Conservation (phyloP, 1,140 invertebrate genomes). For the Bombus superbus region DNA sequence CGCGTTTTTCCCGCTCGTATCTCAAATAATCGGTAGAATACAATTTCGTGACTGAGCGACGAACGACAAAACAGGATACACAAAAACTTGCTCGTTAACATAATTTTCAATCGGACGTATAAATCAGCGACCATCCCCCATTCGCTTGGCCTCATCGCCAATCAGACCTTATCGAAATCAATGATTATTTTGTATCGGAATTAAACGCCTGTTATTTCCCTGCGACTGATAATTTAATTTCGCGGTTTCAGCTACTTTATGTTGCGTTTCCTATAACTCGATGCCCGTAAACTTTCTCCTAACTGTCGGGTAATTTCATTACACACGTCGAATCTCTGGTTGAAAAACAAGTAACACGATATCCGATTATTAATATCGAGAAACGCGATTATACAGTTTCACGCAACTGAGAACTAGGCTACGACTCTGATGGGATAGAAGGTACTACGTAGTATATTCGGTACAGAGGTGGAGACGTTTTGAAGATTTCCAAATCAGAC, state of each 20-base stretch:
- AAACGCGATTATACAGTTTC: too few species aligned
- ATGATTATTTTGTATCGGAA: constrained; percentile 13
- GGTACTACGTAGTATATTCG: too few species aligned
- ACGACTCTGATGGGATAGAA: too few species aligned
- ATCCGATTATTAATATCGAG: not conserved
- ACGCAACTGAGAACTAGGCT: too few species aligned
- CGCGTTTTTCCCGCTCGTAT: not conserved
- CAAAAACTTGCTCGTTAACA: constrained; percentile 29
- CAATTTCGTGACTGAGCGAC: not conserved
- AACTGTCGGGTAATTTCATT: not conserved
- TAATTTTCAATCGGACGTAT: constrained; percentile 22
- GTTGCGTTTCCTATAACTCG: not conserved
- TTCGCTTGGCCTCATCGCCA: not conserved
- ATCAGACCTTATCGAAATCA: not conserved
- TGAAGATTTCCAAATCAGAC: too few species aligned
- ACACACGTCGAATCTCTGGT: not conserved
- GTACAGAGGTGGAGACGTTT: too few species aligned
- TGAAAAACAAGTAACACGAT: not conserved
- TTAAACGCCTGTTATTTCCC: constrained; percentile 33
- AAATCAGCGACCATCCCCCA: not conserved
- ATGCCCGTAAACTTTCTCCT: not conserved
- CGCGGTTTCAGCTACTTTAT: not conserved
- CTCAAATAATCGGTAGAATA: not conserved
- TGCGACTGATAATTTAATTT: constrained; percentile 40
- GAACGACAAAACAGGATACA: not conserved